Base-by-base conservation (phyloP, 2,113 vertebrate species). In the Ophthalmolycus amberensis region DNA sequence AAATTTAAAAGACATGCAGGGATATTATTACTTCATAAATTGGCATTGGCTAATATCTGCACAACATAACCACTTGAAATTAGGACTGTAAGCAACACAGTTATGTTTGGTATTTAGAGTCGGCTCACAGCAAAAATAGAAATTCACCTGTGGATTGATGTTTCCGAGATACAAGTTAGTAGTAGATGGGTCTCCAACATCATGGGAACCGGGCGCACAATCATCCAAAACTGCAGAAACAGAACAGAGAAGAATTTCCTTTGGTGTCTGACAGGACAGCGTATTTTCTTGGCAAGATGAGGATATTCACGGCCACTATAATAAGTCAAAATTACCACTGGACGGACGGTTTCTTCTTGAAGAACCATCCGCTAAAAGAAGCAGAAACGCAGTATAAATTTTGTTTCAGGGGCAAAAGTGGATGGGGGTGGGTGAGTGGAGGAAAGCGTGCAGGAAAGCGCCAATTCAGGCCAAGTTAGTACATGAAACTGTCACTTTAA, bases 131-230 rank as follows among this genome's bases (percentile, higher is more conserved):
- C 22, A 74, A 72, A 64, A 8, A 79, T 1, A 16, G 0, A 44
- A 54, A 58, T 2, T 91, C 90, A 99, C 98, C 96, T 99, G 98
- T 86, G 98, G 98, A 90, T 99, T 99, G 90, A 99, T 99, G 91
- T 99, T 99, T 88, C 98, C 98, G 29, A 99, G 96, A 86, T 99
- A 99, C 78, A 99, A 94, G 93, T 99, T 99, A 63, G 98, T 99
- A 62, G 98, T 99, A 75, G 97, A 98, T 63, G 98, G 98, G 94
- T 99, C 98, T 77, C 98, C 98, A 46, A 99, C 98, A 80, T 99
- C 98, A 89, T 99, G 98, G 70, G 98, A 99, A 42, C 98, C 98
- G 80, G 98, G 98, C 20, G 98, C 98, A 83, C 97, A 98, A 88
- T 99, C 98, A 91, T 99, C 98, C 85, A 99, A 93, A 83, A 97